phyloP scores from a whole-genome alignment of 2,113 vertebrate genomes.

The Lagenorhynchus albirostris region DNA sequence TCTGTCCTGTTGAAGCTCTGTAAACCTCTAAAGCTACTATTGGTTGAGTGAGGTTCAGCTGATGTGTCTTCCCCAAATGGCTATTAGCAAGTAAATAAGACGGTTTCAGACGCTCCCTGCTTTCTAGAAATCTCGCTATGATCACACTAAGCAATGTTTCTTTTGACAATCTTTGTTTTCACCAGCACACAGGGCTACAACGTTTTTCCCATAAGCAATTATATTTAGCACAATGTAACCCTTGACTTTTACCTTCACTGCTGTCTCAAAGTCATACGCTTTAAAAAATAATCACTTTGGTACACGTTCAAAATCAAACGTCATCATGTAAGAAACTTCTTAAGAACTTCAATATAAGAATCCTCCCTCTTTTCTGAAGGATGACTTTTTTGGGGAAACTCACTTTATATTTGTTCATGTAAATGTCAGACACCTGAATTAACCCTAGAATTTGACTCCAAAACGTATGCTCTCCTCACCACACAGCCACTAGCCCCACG shows the following conservation, averaged over 20 bases:
- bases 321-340: not conserved
- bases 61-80: rapidly evolving
- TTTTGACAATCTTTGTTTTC: not conserved
- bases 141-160: rapidly evolving
- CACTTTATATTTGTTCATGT: not conserved
- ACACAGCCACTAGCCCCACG: rapidly evolving
- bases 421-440: not conserved
- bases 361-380: not conserved
- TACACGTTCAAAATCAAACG: not conserved
- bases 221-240: not conserved
- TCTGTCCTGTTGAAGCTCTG: not conserved
- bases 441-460: not conserved
- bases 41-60: not conserved
- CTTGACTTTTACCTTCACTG: not conserved
- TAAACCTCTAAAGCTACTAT: rapidly evolving
- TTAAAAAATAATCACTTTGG: not conserved
- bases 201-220: not conserved
- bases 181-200: too few relatives aligned
- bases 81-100: not conserved
- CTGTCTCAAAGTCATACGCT: not conserved
- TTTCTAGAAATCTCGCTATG: rapidly evolving
- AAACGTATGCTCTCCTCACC: not conserved
- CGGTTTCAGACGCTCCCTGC: rapidly evolving
- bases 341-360: not conserved
- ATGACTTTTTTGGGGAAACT: not conserved